These are phyloP conservation scores for Daubentonia madagascariensis DNA, from an alignment of 2,113 vertebrate genomes.

Conservation along the genomic window DNA sequence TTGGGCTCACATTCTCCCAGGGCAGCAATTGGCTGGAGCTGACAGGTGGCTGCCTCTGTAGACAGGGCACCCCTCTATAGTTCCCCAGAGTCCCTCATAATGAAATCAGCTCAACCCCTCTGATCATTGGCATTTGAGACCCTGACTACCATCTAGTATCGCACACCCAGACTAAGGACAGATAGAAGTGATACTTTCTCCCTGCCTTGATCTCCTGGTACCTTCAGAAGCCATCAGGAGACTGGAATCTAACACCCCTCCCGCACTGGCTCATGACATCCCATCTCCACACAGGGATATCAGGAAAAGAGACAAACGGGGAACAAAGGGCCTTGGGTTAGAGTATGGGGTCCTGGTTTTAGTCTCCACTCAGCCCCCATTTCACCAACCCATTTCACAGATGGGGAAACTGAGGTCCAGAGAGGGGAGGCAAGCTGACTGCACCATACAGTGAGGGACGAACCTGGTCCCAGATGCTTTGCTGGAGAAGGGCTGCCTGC, in stretches of 20 bases:
- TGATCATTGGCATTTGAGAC: not conserved
- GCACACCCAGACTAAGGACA: not conserved
- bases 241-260: not conserved
- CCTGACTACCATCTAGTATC: not conserved
- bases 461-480: not conserved
- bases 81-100: not conserved
- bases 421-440: not conserved
- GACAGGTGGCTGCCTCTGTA: not conserved
- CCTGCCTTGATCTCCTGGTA: not conserved
- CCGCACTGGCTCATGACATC: not conserved
- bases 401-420: constrained; percentile 12
- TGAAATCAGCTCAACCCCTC: not conserved
- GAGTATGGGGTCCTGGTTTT: not conserved
- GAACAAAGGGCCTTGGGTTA: not conserved
- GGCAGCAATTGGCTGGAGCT: not conserved
- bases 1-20: not conserved
- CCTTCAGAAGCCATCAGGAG: not conserved
- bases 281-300: not conserved
- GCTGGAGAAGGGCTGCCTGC: not conserved
- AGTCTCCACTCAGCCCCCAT: not conserved
- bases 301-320: not conserved
- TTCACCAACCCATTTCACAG: constrained; percentile 3
- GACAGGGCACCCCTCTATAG: not conserved
- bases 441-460: not conserved
- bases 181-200: not conserved